phyloP scores from a whole-genome alignment of 2,113 vertebrate species.

The Corydoras maculifer region DNA sequence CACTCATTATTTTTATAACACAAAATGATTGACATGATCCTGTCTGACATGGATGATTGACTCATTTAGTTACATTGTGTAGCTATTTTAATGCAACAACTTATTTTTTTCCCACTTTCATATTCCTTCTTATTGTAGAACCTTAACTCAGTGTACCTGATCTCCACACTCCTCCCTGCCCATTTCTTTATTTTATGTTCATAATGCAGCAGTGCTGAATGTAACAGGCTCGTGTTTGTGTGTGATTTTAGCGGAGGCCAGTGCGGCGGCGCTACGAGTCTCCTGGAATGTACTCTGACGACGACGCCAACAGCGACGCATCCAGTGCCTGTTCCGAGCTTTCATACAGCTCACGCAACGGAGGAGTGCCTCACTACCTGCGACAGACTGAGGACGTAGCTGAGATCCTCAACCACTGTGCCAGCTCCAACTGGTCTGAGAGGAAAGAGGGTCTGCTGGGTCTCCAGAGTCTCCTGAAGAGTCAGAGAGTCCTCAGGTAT shows the following conservation, averaged over 20 bases:
- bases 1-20: too few species aligned
- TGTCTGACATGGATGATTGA: too few species aligned
- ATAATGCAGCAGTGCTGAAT: background rate
- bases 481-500: conserved; percentile 82
- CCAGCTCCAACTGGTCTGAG: conserved; percentile 89
- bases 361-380: conserved; percentile 75
- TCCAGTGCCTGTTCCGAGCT: conserved; percentile 88
- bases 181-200: too few species aligned
- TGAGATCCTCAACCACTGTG: conserved; percentile 85
- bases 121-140: too few species aligned
- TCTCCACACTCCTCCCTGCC: too few species aligned
- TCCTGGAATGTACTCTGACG: conserved; percentile 83
- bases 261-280: conserved; percentile 78
- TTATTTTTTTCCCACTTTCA: too few species aligned
- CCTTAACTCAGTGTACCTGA: too few species aligned
- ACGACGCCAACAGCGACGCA: conserved; percentile 88
- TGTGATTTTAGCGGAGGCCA: conserved; percentile 72
- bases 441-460: conserved; percentile 86
- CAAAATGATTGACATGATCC: too few species aligned
- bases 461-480: conserved; percentile 80
- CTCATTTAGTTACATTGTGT: too few species aligned
- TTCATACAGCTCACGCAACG: conserved; percentile 83
- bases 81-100: too few species aligned
- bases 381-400: conserved; percentile 87
- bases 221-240: background rate